Percentiles rank a stretch among this genome's conserved stretches.
Conservation (phyloP, 2,113 vertebrate genomes). For the Lanius ludovicianus region DNA sequence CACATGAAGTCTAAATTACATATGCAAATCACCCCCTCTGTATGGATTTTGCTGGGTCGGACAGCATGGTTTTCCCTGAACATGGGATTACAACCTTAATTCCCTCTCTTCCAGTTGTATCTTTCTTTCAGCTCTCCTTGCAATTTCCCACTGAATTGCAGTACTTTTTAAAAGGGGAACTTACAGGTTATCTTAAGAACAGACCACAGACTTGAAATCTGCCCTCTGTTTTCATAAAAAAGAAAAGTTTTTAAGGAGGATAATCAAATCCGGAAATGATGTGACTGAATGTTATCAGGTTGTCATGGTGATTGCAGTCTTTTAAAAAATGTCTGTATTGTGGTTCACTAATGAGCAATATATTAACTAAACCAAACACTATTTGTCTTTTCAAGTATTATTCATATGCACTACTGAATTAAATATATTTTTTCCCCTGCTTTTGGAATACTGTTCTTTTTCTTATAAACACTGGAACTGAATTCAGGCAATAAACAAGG, state of each 20-base stretch:
- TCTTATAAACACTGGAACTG: conserved; percentile 31
- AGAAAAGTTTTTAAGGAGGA: conserved; percentile 31
- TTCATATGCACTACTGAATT: conserved; percentile 42
- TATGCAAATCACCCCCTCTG: background rate
- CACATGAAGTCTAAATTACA: background rate
- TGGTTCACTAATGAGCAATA: conserved; percentile 62
- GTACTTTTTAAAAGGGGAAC: background rate
- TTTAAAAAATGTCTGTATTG: conserved; percentile 68
- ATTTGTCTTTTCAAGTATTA: conserved; percentile 65
- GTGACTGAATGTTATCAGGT: conserved; percentile 52
- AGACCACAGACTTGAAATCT: conserved; percentile 37
- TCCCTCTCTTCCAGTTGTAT: background rate
- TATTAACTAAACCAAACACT: conserved; percentile 56
- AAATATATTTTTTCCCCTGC: background rate
- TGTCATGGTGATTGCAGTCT: conserved; percentile 47
- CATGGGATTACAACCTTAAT: background rate
- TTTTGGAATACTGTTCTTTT: conserved; percentile 21
- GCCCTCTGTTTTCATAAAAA: conserved; percentile 48
- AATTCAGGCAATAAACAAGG: conserved; percentile 57
- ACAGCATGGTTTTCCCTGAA: background rate
- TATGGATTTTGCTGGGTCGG: background rate
- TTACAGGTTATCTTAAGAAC: conserved; percentile 33
- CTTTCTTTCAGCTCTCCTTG: background rate
- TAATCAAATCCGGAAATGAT: conserved; percentile 49
- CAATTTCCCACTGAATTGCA: background rate